Conservation (phyloP, 2,113 vertebrate genomes). For the Eudorcas thomsonii region DNA sequence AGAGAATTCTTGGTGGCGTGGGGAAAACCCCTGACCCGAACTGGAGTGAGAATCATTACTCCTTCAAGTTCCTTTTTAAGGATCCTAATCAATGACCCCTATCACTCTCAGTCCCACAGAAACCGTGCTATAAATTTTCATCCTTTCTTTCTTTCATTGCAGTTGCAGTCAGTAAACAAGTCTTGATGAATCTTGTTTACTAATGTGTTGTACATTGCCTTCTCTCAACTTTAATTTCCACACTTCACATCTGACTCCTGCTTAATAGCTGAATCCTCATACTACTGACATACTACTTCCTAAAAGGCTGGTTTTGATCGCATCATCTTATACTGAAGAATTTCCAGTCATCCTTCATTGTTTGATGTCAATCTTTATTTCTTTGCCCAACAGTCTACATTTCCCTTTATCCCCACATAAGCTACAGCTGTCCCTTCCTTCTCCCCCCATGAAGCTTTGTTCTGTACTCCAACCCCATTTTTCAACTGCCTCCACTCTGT, state of each 20-base stretch:
- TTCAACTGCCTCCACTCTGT: not conserved
- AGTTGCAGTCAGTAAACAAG: not conserved
- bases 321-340: not conserved
- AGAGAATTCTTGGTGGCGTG: not conserved
- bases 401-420: not conserved
- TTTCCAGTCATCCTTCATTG: not conserved
- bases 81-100: not conserved
- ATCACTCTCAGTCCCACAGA: not conserved
- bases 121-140: not conserved
- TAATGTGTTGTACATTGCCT: not conserved
- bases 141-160: not conserved
- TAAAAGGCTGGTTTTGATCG: not conserved
- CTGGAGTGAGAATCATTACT: not conserved
- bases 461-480: not conserved
- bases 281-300: not conserved
- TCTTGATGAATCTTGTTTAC: not conserved
- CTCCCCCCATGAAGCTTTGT: not conserved
- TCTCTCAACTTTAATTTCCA: not conserved
- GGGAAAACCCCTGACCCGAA: not conserved
- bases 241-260: not conserved
- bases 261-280: not conserved
- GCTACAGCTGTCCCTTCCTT: not conserved
- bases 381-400: not conserved
- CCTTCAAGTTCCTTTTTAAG: not conserved
- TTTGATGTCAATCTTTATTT: not conserved